A percentile compares a stretch with the other conserved stretches of the same genome.
phyloP scores from a whole-genome alignment of 2,113 vertebrate genomes.

The Atherinomorus stipes region DNA sequence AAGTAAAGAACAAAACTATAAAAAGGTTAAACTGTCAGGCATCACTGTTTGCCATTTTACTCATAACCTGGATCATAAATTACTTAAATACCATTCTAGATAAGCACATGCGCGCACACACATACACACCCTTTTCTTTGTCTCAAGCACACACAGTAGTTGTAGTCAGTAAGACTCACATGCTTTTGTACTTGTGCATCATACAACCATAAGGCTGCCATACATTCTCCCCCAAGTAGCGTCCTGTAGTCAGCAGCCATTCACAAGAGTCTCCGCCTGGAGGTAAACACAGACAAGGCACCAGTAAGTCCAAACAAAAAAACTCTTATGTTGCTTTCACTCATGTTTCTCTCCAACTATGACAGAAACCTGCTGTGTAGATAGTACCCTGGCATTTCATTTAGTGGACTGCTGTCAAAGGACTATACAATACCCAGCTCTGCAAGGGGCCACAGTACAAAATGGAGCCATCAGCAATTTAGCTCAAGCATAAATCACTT shows the following conservation, averaged over 20 bases:
- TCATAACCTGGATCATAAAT: neutral
- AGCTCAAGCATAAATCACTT: conserved; percentile 39
- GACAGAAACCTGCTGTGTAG: conserved; percentile 40
- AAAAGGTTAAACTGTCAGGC: neutral
- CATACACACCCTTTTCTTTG: conserved; percentile 9
- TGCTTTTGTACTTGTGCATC: conserved; percentile 97
- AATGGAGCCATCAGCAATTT: conserved; percentile 55
- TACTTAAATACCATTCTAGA: neutral
- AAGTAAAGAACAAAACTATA: neutral
- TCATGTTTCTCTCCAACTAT: conserved; percentile 7
- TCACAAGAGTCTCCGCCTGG: conserved; percentile 95
- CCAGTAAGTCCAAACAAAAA: conserved; percentile 31
- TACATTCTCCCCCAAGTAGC: conserved; percentile 94
- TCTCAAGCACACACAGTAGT: conserved; percentile 1
- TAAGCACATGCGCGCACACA: conserved; percentile 18
- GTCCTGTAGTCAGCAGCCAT: conserved; percentile 94
- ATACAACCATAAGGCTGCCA: conserved; percentile 99
- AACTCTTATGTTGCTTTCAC: conserved; percentile 11
- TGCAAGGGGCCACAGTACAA: conserved; percentile 27
- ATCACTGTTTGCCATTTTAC: neutral
- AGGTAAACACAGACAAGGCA: conserved; percentile 48
- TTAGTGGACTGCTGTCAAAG: conserved; percentile 41
- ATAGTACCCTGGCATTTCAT: conserved; percentile 42
- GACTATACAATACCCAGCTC: conserved; percentile 42
- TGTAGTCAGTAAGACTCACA: conserved; percentile 80